Evolutionary conservation across 1,140 invertebrate species (phyloP).

Genomic region (Philotrypesis tridentata): DNA sequence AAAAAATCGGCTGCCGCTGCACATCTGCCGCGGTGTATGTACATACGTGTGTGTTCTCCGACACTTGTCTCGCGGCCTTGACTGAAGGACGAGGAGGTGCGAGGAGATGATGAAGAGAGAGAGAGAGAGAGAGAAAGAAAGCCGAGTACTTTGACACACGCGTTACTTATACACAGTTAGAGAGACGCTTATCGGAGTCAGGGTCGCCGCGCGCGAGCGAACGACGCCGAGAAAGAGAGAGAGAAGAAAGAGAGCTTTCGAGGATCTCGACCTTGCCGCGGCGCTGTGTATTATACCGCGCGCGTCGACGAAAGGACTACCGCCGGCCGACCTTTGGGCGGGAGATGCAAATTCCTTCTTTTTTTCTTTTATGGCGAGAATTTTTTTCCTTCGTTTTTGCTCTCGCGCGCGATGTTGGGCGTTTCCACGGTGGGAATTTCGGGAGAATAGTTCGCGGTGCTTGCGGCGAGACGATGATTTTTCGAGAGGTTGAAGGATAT

Average conservation of each 20-base stretch:
- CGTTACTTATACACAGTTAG: too few relatives aligned
- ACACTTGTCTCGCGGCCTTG: conserved; percentile 15
- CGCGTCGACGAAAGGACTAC: not conserved
- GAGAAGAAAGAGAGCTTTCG: conserved; percentile 26
- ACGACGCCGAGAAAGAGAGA: too few relatives aligned
- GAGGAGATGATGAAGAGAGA: not conserved
- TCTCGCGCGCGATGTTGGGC: not conserved
- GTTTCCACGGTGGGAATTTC: conserved; percentile 1
- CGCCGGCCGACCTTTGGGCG: conserved; percentile 1
- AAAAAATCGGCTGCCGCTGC: not conserved
- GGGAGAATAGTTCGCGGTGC: not conserved
- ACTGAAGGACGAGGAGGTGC: not conserved
- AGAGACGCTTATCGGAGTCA: conserved; percentile 26
- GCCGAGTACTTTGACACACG: not conserved
- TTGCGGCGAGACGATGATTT: not conserved
- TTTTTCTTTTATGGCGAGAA: not conserved
- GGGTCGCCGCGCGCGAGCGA: too few relatives aligned
- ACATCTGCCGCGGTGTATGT: not conserved
- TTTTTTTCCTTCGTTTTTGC: not conserved
- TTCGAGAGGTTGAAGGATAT: too few relatives aligned
- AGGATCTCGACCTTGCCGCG: not conserved
- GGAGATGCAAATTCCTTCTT: not conserved
- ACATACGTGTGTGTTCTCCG: too few relatives aligned
- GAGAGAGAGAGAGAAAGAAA: not conserved
- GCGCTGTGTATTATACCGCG: too few relatives aligned